Evolutionary conservation across 2,797 vertebrate species (phyloP).

Genomic region (Rhabdomys pumilio): DNA sequence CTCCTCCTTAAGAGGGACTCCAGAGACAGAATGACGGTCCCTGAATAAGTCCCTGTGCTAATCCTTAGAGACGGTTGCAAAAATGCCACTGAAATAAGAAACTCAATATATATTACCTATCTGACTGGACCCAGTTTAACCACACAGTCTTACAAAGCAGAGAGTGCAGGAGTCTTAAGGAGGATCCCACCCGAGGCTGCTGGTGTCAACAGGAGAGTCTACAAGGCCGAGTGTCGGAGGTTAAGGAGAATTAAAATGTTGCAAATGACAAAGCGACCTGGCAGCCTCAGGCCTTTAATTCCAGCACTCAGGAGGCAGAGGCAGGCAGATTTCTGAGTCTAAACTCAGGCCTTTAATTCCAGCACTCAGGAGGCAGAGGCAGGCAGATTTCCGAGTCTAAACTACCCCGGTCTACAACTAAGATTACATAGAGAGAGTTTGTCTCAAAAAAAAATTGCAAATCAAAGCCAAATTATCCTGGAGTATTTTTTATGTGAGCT

Average conservation of each 20-base stretch:
- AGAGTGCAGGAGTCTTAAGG: not conserved
- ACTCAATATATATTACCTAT: not conserved
- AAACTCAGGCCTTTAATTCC: too few relatives aligned
- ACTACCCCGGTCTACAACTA: not conserved
- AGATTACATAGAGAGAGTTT: not conserved
- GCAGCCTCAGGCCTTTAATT: not conserved
- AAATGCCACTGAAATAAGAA: not conserved
- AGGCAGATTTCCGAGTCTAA: not conserved
- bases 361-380: not conserved
- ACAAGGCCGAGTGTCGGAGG: not conserved
- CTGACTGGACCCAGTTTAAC: not conserved
- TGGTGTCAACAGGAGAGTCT: not conserved
- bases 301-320: not conserved
- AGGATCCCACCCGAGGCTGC: not conserved
- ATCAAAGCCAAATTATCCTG: not conserved
- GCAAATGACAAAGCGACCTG: not conserved
- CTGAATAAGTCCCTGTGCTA: not conserved
- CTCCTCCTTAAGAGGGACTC: not conserved
- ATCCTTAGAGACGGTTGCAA: not conserved
- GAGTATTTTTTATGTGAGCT: not conserved
- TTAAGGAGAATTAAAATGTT: not conserved
- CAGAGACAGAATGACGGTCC: not conserved
- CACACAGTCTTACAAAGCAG: not conserved
- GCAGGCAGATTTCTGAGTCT: not conserved
- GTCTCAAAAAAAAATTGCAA: not conserved